Evolutionary conservation across 2,888 invertebrate genomes (phyloP), one percentile per base, ranked within the genome.

Genomic region (Saturnia japonica): DNA sequence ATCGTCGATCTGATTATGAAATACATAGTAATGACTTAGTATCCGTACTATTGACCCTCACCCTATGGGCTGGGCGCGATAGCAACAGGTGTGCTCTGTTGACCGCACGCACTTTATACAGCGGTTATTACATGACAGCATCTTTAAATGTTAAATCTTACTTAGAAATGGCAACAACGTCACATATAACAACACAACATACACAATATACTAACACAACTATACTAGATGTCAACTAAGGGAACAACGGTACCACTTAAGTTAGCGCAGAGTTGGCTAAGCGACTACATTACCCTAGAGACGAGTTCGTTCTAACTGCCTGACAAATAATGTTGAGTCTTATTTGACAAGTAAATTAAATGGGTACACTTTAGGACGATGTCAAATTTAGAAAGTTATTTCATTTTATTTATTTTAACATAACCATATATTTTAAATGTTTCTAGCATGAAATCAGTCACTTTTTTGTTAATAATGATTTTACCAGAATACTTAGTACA

Each of bases 291-390:
- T 34, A 28, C 60, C 16, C 60, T 14, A 28, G 60, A 62, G 34
- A 62, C 64, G n/a, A 72, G 72, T 72, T 76, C 72, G 73, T 74
- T 71, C 72, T 74, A 72, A 74, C 73, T 71, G 72, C 70, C 74
- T 70, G 68, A 71, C 62, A 67, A 74, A 72, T 70, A 71, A 71
- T 72, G 43, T 69, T 71, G 72, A 57, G 25, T 68, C 68, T 71
- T 69, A 45, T 69, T 51, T 43, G 62, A 62, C 62, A 40, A 64
- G 11, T 16, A 62, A 16, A n/a, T 40, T 54, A 57, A 57, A 25
- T 25, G 54, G 9, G 43, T 11, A 43, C n/a, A n/a, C n/a, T n/a
- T 43, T 14, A 6, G 34, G 34, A 6, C 45, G 14, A 16, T 45
- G 45, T 47, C n/a, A 47, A 47, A 47, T 47, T 47, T 47, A 47